These are phyloP conservation scores for Enhydra lutris DNA, from an alignment of 2,113 vertebrate genomes.

Conservation along the genomic window DNA sequence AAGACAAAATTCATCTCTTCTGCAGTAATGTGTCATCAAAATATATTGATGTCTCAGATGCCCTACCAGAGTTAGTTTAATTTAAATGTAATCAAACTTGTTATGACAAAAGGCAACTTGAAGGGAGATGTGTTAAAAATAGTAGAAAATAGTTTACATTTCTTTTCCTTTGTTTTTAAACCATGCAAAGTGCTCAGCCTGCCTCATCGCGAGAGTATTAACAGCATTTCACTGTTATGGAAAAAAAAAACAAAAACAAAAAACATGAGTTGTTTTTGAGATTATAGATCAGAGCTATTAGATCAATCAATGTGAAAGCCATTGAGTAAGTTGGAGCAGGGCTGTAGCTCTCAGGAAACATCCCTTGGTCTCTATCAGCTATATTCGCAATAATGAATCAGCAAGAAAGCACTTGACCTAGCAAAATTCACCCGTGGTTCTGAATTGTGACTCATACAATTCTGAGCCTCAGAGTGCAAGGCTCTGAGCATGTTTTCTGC, in stretches of 20 bases:
- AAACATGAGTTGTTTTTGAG: constrained; percentile 55
- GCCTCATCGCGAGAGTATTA: constrained; percentile 28
- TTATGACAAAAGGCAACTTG: constrained; percentile 42
- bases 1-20: constrained; percentile 43
- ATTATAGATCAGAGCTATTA: constrained; percentile 62
- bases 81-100: constrained; percentile 54
- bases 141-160: neutral
- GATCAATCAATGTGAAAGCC: constrained; percentile 51
- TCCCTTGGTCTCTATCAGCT: neutral
- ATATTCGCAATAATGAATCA: constrained; percentile 54
- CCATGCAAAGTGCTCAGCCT: neutral
- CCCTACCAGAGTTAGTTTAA: constrained; percentile 48
- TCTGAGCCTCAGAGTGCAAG: neutral
- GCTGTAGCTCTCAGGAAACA: constrained; percentile 10
- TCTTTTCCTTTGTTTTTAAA: constrained; percentile 42
- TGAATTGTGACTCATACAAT: neutral
- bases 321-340: constrained; percentile 5
- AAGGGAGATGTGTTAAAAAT: constrained; percentile 10
- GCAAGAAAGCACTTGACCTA: constrained; percentile 56
- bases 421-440: neutral
- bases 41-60: constrained; percentile 7
- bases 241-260: neutral
- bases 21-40: constrained; percentile 51
- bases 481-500: neutral
- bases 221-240: constrained; percentile 10